Percentiles rank a stretch among this genome's conserved stretches.
phyloP scores from a whole-genome alignment of 64 coral and sea anemone species.

The Catalaphyllia jardinei region DNA sequence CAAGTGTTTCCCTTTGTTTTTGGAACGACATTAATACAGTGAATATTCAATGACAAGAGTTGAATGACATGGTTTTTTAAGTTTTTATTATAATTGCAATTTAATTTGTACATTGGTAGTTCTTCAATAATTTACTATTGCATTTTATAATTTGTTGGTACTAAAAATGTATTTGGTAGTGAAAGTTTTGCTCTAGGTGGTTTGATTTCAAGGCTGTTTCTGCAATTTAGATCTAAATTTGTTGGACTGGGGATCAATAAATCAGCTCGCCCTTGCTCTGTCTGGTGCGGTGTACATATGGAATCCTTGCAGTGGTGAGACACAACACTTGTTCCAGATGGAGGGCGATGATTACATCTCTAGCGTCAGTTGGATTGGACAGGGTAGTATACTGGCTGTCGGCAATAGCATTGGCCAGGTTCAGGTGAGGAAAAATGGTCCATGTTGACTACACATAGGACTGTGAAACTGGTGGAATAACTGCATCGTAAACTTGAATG shows the following conservation, averaged over 20 bases:
- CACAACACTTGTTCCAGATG: conserved; percentile 79
- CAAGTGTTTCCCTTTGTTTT: too few relatives aligned
- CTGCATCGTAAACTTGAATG: too few relatives aligned
- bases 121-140: too few relatives aligned
- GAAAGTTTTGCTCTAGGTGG: neutral
- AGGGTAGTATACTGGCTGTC: conserved; percentile 77
- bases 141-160: too few relatives aligned
- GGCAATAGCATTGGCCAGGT: conserved; percentile 72
- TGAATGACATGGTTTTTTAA: too few relatives aligned
- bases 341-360: conserved; percentile 82
- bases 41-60: too few relatives aligned
- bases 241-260: conserved; percentile 86
- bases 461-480: too few relatives aligned
- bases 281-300: conserved; percentile 76
- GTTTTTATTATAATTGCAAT: too few relatives aligned
- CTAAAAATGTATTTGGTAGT: too few relatives aligned
- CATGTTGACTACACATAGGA: neutral
- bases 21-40: too few relatives aligned
- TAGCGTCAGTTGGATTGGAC: conserved; percentile 80
- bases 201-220: neutral
- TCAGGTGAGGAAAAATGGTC: conserved; percentile 41
- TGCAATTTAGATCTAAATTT: conserved; percentile 86
- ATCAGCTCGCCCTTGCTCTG: conserved; percentile 80
- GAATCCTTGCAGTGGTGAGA: conserved; percentile 68
- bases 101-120: too few relatives aligned